A percentile compares a stretch with the other conserved stretches of the same genome.
phyloP scores from a whole-genome alignment of 2,797 vertebrate genomes.

The Garrulus glandarius region DNA sequence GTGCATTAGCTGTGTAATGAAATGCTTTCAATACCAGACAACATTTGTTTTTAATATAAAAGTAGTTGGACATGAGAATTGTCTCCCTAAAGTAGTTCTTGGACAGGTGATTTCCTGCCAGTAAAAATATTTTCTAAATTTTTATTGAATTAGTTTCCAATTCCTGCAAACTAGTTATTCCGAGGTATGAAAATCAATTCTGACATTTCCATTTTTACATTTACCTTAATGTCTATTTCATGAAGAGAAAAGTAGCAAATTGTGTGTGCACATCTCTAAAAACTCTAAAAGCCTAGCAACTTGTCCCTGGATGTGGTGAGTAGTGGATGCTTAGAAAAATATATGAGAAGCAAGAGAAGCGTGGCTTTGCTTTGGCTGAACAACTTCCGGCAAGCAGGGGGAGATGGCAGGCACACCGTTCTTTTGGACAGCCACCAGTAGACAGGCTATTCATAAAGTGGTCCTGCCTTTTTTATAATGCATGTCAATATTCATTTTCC shows the following conservation, averaged over 20 bases:
- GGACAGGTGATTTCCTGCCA: constrained; percentile 67
- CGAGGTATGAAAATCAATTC: constrained; percentile 29
- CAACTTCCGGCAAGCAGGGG: background rate
- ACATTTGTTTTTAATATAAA: constrained; percentile 78
- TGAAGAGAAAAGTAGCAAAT: background rate
- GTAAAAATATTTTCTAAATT: constrained; percentile 61
- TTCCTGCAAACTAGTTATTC: constrained; percentile 47
- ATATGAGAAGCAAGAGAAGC: background rate
- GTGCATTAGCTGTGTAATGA: constrained; percentile 61
- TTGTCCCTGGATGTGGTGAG: background rate
- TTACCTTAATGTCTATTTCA: background rate
- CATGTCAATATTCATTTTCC: background rate
- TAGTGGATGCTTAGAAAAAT: background rate
- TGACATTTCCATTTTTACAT: constrained; percentile 47
- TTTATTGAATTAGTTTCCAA: constrained; percentile 52
- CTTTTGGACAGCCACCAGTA: background rate
- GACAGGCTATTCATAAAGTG: background rate
- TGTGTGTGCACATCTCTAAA: background rate
- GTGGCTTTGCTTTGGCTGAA: background rate
- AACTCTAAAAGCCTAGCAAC: background rate
- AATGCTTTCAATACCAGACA: constrained; percentile 66
- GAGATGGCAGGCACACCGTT: fast-evolving
- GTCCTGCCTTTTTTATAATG: background rate
- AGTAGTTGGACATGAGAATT: constrained; percentile 58
- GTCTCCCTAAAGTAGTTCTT: constrained; percentile 34